Base-by-base conservation (phyloP, 2,888 invertebrate species). In the Perdita meconis region DNA sequence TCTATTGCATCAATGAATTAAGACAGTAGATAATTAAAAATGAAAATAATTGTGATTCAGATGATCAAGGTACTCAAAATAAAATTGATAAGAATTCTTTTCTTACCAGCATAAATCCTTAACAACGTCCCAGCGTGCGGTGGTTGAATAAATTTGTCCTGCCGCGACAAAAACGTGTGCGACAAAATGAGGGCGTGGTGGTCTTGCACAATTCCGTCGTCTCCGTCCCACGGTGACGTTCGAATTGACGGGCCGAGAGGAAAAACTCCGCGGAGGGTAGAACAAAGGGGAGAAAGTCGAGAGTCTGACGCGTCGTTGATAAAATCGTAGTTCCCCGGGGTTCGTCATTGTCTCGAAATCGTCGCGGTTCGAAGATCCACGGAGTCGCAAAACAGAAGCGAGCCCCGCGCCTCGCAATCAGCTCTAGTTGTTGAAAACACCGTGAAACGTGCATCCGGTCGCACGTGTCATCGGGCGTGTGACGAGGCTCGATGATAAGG, bases 221-320 rank as follows among this genome's bases (percentile, higher is more conserved):
- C 64, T 36, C 2, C 67, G 67, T 38, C 36, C 44, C 55, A 60
- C 60, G 44, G 40, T 24, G 24, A 16, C 10, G 36, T 19, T 16
- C 12, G 2, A 72, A 59, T 55, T 13, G 38, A 60, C 40, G 51
- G 70, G n/a, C 22, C 16, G 10, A 26, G 70, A 36, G 44, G 60
- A 24, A 72, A 71, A 30, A 40, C 42, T 24, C 10, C 16, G 50
- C 12, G 24, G 51, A 44, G 59, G 53, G 60, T 60, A 42, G 72
- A 73, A 73, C 72, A 73, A 72, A 61, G 8, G 61, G 72, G 61
- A 72, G 72, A 73, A 73, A 73, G 72, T 73, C 55, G 55, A 56
- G 51, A 50, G 42, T 19, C 38, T 24, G 10, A 53, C 40, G 51
- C 30, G n/a, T n/a, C 53, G 34, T 10, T 42, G 72, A 71, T 71